phyloP scores from a whole-genome alignment of 1,140 invertebrate species.

The Cydia fagiglandana region DNA sequence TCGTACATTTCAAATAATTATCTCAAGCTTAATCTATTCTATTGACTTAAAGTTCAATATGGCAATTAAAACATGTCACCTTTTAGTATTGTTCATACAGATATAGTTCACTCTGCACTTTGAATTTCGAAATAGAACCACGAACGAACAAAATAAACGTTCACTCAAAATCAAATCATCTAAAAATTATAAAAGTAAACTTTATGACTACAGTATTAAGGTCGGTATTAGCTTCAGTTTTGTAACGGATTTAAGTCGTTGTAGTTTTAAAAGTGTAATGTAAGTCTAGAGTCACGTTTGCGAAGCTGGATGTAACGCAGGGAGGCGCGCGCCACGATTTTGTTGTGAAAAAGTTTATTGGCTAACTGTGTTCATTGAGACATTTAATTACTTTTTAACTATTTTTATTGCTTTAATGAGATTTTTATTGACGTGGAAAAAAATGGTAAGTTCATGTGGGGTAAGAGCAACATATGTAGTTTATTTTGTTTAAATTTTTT shows the following conservation, averaged over 20 bases:
- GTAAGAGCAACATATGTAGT: too few relatives aligned
- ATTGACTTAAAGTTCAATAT: background rate
- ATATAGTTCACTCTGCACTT: constrained; percentile 15
- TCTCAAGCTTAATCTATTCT: background rate
- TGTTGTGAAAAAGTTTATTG: background rate
- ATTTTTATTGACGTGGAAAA: background rate
- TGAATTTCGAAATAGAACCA: background rate
- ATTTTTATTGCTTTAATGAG: background rate
- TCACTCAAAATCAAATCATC: background rate
- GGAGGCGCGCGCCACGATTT: constrained; percentile 14
- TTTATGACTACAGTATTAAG: background rate
- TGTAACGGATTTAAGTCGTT: background rate
- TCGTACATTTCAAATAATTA: background rate
- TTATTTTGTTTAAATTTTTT: too few relatives aligned
- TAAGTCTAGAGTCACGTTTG: background rate
- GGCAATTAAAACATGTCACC: background rate
- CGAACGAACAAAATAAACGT: background rate
- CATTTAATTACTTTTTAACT: background rate
- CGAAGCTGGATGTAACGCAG: background rate
- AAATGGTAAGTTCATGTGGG: too few relatives aligned
- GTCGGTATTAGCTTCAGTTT: background rate
- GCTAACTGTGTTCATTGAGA: background rate
- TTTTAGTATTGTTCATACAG: background rate
- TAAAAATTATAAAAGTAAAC: background rate
- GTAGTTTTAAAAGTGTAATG: background rate